Percentiles rank a stretch among this genome's conserved stretches.
phyloP scores from a whole-genome alignment of 2,888 invertebrate species.

The Nemapogon koenigi region DNA sequence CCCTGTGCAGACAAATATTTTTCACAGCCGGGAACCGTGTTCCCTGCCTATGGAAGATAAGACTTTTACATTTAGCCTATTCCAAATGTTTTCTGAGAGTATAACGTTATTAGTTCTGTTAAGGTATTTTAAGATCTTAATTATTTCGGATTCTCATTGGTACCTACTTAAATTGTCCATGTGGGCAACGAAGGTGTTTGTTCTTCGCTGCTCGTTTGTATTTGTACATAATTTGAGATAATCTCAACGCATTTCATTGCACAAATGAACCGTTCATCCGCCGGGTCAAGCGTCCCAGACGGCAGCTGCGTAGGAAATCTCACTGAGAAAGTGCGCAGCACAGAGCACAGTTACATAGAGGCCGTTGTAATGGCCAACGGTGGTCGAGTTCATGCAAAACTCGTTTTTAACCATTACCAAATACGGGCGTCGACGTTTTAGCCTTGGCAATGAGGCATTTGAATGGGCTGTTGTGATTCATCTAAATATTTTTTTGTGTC shows the following conservation, averaged over 20 bases:
- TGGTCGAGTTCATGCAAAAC: not conserved
- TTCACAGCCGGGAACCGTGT: too few relatives aligned
- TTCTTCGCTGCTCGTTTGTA: too few relatives aligned
- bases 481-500: too few relatives aligned
- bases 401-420: conserved; percentile 1
- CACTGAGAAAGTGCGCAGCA: conserved; percentile 3
- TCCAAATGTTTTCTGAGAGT: too few relatives aligned
- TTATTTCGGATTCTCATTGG: too few relatives aligned
- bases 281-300: conserved; percentile 7
- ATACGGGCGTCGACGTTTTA: conserved; percentile 5
- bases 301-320: conserved; percentile 1
- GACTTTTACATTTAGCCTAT: too few relatives aligned
- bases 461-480: not conserved
- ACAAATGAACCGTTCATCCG: conserved; percentile 1
- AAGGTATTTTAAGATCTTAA: too few relatives aligned
- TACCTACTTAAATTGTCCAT: too few relatives aligned
- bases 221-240: conserved; percentile 3
- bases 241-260: conserved; percentile 6
- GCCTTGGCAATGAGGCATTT: conserved; percentile 5
- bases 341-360: conserved; percentile 6
- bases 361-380: conserved; percentile 1
- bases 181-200: too few relatives aligned
- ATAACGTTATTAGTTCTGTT: too few relatives aligned
- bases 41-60: too few relatives aligned
- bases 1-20: too few relatives aligned